Conservation (phyloP, 2,888 invertebrate species). For the Erebia palarica region DNA sequence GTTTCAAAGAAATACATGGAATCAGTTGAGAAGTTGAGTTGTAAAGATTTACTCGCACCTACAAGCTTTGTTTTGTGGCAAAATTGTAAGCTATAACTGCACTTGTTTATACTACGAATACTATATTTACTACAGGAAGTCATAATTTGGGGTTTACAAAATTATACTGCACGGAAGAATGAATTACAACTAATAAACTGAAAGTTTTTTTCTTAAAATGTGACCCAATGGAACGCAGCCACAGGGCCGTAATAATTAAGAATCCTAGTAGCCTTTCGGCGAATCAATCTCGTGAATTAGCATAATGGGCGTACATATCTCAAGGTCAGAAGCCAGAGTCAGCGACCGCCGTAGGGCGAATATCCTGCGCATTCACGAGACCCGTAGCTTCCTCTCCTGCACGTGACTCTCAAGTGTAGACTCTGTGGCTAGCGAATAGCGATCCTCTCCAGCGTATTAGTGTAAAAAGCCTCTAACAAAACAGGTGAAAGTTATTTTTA, state of each 20-base stretch:
- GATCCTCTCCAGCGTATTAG: background rate
- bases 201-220: no score
- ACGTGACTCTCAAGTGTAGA: constrained; percentile 35
- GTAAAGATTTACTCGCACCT: no score
- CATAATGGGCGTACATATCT: constrained; percentile 47
- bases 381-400: constrained; percentile 37
- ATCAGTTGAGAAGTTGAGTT: no score
- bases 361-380: constrained; percentile 44
- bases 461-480: background rate
- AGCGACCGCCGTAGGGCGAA: constrained; percentile 49
- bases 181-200: no score
- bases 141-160: no score
- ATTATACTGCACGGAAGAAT: no score
- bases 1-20: no score
- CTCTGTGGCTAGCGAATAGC: background rate
- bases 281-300: constrained; percentile 46
- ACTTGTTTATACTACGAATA: no score
- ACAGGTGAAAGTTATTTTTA: background rate
- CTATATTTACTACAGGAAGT: no score
- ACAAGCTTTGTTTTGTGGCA: no score
- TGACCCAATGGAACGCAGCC: no score
- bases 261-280: constrained; percentile 48
- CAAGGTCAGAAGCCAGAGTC: constrained; percentile 51
- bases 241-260: background rate
- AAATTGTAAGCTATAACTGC: no score